Base-by-base conservation (phyloP, 2,113 vertebrate genomes). In the Choloepus hoffmanni region DNA sequence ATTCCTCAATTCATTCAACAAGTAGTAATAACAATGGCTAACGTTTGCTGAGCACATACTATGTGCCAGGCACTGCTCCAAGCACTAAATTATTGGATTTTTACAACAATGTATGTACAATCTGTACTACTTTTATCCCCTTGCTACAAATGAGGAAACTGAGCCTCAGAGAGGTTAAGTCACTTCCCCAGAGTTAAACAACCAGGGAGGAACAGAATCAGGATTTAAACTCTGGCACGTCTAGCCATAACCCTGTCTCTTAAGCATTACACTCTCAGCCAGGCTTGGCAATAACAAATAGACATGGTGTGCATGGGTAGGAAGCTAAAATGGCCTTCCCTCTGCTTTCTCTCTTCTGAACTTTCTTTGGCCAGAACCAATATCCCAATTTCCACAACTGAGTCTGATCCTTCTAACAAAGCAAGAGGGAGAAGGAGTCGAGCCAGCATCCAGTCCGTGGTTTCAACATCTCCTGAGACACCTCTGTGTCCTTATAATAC, bases 201-300 rank as follows among this genome's bases (percentile, higher is more conserved):
- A 43, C 12, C 73, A 70, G 83, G 50, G 5, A 83, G 43, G 36
- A 19, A 30, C 82, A 70, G 83, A 30, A 36, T 40, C 63, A n/a
- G 83, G 33, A 8, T 83, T 19, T 48, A 40, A 36, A 28, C 48
- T 50, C 28, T 5, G 0, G 2, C 30, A 0, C 50, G 28, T 33
- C 40, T 33, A 48, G 81, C 26, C 60, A 48, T 8, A 48, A 40
- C 23, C 53, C 11, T 55, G 53, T 55, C 11, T 55, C 53, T 55
- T 55, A 13, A 55, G 53, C 53, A 55, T 18, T 58, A 6, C 55
- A 58, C 55, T 58, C 48, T 83, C 62, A 67, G 92, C 48, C 62
- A 18, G 91, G 90, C 82, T 95, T 97, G 96, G 96, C 87, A 97
- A 95, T 82, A 81, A 93, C 94, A 94, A 43, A 60, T n/a, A 55